Evolutionary conservation across 1,140 invertebrate species (phyloP), one percentile per base, ranked within the genome.

Genomic region (Teleopsis dalmanni): DNA sequence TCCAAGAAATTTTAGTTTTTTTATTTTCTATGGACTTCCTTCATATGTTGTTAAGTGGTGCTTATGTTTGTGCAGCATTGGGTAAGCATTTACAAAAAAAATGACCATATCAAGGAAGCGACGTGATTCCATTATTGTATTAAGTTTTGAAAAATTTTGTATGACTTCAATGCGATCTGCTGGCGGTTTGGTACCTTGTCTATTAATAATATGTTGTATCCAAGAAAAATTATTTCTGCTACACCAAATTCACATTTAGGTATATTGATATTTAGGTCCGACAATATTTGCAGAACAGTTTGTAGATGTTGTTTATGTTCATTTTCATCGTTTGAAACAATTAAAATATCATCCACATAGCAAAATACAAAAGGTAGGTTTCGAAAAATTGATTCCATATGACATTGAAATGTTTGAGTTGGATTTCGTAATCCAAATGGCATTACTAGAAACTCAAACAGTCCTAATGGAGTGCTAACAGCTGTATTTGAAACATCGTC

Each of bases 271-370:
- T 62, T 58, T 34, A 55, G 47, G n/a, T 61, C 33, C 22, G 22
- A 13, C 13, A 62, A 33, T 26, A 56, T 36, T 13, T 40, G 11
- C 18, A 61, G 60, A 2, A 65, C 23, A n/a, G 36, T 21, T n/a
- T 51, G 22, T 10, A 64, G 46, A 41, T 71, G 59, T 23, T 48
- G 3, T 0, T 44, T 7, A 49, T 72, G 70, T 43, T 68, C 53
- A 26, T 62, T 50, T 19, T 48, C 47, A 23, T 46, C 41, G 33
- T 48, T 49, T 1, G 61, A 71, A 36, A 23, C 73, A 5, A 79
- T 57, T 3, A 79, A 56, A 25, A 81, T 68, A 54, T 80, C 79
- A 51, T 81, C 78, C 21, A 51, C 25, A 27, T 48, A 59, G 4
- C 37, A 41, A 45, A 62, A 73, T 13, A 60, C 54, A 11, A 71